Conservation (phyloP, 2,797 vertebrate genomes). For the Rhodeus uyekii region DNA sequence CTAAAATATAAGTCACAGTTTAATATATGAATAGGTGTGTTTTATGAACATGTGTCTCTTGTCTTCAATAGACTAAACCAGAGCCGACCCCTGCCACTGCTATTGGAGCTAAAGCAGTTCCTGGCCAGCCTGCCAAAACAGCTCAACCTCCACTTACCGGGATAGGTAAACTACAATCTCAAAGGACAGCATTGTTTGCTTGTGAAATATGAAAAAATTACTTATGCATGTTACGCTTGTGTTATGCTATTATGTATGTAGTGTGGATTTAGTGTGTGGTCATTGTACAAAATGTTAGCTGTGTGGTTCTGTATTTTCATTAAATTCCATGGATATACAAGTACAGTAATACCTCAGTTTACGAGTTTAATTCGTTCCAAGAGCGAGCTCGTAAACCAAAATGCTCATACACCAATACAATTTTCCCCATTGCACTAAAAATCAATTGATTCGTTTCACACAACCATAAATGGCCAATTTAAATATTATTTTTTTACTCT, state of each 20-base stretch:
- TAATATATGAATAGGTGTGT: neutral
- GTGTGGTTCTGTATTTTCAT: neutral
- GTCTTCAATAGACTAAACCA: slow-evolving; percentile 77
- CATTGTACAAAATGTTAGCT: neutral
- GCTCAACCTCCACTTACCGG: slow-evolving; percentile 82
- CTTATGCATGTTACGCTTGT: neutral
- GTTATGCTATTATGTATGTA: neutral
- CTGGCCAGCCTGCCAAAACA: slow-evolving; percentile 76
- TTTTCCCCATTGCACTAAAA: too few relatives aligned
- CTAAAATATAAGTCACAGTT: neutral
- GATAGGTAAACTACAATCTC: slow-evolving; percentile 77
- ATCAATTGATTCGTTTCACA: too few relatives aligned
- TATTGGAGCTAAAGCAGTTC: slow-evolving; percentile 79
- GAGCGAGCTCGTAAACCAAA: too few relatives aligned
- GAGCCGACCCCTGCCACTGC: slow-evolving; percentile 79
- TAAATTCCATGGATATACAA: neutral
- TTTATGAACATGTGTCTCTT: slow-evolving; percentile 16
- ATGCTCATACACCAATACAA: too few relatives aligned
- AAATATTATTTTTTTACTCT: too few relatives aligned
- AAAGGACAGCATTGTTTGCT: neutral
- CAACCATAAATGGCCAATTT: too few relatives aligned
- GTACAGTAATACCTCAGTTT: too few relatives aligned
- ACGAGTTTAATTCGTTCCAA: too few relatives aligned
- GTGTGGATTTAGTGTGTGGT: neutral
- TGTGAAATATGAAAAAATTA: neutral